Evolutionary conservation across 2,797 vertebrate genomes (phyloP).

Genomic region (Furcifer pardalis): DNA sequence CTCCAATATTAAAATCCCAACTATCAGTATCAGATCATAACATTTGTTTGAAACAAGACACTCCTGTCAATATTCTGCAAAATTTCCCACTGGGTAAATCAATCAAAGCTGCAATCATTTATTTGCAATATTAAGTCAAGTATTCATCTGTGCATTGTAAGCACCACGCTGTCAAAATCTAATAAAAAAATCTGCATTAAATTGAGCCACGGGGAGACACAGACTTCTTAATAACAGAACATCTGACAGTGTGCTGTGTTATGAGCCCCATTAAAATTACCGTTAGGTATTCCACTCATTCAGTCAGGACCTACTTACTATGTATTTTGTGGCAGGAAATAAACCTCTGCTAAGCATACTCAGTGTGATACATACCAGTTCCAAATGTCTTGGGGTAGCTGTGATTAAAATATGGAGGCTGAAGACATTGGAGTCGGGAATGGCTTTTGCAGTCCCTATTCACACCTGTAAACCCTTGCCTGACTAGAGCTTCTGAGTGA

Average conservation of each 20-base stretch:
- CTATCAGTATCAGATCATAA: constrained; percentile 9
- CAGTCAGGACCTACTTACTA: not conserved
- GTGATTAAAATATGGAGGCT: not conserved
- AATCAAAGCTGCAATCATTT: not conserved
- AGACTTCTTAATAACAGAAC: not conserved
- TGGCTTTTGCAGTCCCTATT: too few relatives aligned
- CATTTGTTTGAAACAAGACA: not conserved
- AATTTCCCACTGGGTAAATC: not conserved
- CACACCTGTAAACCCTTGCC: too few relatives aligned
- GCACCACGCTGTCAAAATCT: not conserved
- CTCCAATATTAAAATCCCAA: constrained; percentile 24
- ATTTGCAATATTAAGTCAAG: constrained; percentile 20
- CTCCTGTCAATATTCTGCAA: constrained; percentile 22
- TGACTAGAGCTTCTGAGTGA: too few relatives aligned
- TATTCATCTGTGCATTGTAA: not conserved
- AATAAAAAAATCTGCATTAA: constrained; percentile 6
- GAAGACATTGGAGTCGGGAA: not conserved
- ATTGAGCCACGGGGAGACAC: not conserved
- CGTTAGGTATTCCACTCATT: not conserved
- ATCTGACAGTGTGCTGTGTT: not conserved
- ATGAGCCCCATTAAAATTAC: not conserved
- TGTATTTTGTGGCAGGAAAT: not conserved
- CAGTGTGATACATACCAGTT: not conserved
- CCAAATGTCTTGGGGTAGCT: not conserved
- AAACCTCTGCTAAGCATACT: not conserved